A percentile compares a stretch with the other conserved stretches of the same genome.
Conservation (phyloP, 2,888 invertebrate genomes). For the Laspeyria flexula region DNA sequence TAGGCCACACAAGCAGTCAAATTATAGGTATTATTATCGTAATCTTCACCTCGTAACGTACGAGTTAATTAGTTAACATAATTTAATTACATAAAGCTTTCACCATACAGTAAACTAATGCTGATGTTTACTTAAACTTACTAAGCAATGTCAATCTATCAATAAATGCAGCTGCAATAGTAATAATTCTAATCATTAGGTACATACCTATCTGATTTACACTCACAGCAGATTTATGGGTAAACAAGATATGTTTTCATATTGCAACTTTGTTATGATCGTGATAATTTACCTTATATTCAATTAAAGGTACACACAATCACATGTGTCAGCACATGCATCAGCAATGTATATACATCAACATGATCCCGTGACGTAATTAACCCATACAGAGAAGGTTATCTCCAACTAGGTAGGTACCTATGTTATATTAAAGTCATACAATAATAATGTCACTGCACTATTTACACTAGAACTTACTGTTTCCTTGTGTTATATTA, state of each 20-base stretch:
- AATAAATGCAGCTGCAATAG: constrained; percentile 21
- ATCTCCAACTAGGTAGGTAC: background rate
- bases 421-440: background rate
- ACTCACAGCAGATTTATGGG: constrained; percentile 30
- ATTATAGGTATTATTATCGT: background rate
- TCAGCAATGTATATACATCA: background rate
- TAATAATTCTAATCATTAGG: constrained; percentile 16
- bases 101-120: constrained; percentile 2
- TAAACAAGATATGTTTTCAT: constrained; percentile 50
- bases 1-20: too few species aligned
- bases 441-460: background rate
- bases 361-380: background rate
- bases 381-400: constrained; percentile 1
- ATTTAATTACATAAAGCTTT: background rate
- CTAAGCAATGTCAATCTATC: constrained; percentile 10
- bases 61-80: background rate
- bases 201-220: constrained; percentile 19
- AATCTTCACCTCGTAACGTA: background rate
- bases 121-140: constrained; percentile 9
- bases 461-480: background rate
- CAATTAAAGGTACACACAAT: constrained; percentile 11
- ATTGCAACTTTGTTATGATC: constrained; percentile 45
- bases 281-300: constrained; percentile 21
- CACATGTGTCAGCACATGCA: background rate
- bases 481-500: background rate